Evolutionary conservation across 2,888 invertebrate species (phyloP).

Genomic region (Platycheirus albimanus): DNA sequence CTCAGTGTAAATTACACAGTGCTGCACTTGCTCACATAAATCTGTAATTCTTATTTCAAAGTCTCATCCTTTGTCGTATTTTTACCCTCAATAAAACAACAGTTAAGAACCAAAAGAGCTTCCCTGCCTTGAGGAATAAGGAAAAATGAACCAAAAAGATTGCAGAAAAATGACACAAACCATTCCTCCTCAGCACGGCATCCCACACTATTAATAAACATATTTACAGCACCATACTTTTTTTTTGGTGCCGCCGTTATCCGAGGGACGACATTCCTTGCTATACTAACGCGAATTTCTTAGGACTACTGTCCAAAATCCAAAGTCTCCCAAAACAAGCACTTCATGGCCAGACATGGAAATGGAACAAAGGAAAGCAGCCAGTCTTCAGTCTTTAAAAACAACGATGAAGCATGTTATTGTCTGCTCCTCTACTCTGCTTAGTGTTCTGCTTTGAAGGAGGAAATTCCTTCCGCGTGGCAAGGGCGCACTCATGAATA

Average conservation of each 20-base stretch:
- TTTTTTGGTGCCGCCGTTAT: not conserved
- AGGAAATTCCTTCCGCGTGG: constrained; percentile 61
- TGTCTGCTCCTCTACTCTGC: not conserved
- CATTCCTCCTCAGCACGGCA: constrained; percentile 48
- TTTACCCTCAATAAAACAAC: constrained; percentile 5
- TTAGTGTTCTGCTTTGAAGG: constrained; percentile 26
- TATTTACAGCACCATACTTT: constrained; percentile 59
- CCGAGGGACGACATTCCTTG: constrained; percentile 3
- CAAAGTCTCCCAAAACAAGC: constrained; percentile 3
- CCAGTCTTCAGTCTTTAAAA: constrained; percentile 18
- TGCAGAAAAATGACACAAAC: constrained; percentile 57
- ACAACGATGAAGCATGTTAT: constrained; percentile 49
- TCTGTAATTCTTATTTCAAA: constrained; percentile 19
- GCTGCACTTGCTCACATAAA: not conserved
- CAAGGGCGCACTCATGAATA: constrained; percentile 60
- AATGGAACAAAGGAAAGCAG: constrained; percentile 12
- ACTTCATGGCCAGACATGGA: constrained; percentile 36
- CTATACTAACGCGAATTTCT: constrained; percentile 17
- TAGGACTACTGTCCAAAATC: not conserved
- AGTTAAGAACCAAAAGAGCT: constrained; percentile 6
- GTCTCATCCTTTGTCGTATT: constrained; percentile 15
- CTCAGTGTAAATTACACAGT: not conserved
- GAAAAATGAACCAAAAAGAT: constrained; percentile 11
- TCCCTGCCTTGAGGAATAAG: too few species aligned
- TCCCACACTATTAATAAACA: constrained; percentile 73